Conservation (phyloP, 2,797 vertebrate genomes). For the Chaenodraco wilsoni region DNA sequence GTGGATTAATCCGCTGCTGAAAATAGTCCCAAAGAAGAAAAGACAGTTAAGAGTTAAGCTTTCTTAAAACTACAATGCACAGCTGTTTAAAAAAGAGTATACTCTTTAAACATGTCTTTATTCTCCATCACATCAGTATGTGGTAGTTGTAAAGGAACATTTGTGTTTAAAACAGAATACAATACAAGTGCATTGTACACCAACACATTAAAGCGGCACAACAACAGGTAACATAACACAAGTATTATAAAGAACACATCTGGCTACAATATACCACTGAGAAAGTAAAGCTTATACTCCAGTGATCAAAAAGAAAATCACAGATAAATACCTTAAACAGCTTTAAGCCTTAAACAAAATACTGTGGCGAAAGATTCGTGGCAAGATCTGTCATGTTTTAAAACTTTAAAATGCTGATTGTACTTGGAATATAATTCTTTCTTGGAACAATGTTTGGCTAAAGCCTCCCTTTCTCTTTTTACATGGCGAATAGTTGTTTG, state of each 20-base stretch:
- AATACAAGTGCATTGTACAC: neutral
- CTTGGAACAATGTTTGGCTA: neutral
- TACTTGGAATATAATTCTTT: neutral
- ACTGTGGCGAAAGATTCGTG: neutral
- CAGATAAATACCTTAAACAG: neutral
- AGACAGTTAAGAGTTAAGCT: neutral
- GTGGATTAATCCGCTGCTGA: neutral
- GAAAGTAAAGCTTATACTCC: neutral
- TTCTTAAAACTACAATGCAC: neutral
- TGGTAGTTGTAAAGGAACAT: neutral
- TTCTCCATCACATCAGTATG: too few species aligned
- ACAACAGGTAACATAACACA: neutral
- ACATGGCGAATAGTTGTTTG: too few species aligned
- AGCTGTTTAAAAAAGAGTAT: neutral
- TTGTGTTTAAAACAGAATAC: neutral
- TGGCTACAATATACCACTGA: neutral
- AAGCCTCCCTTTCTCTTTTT: too few species aligned
- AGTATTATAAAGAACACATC: neutral
- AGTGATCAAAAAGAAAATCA: neutral
- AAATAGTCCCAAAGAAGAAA: conserved; percentile 3
- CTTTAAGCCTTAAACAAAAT: neutral
- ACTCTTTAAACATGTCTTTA: neutral
- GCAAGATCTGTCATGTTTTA: too few species aligned
- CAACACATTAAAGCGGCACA: neutral
- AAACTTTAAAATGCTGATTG: neutral